Base-by-base conservation (phyloP, 2,113 vertebrate genomes). In the Neogale vison region DNA sequence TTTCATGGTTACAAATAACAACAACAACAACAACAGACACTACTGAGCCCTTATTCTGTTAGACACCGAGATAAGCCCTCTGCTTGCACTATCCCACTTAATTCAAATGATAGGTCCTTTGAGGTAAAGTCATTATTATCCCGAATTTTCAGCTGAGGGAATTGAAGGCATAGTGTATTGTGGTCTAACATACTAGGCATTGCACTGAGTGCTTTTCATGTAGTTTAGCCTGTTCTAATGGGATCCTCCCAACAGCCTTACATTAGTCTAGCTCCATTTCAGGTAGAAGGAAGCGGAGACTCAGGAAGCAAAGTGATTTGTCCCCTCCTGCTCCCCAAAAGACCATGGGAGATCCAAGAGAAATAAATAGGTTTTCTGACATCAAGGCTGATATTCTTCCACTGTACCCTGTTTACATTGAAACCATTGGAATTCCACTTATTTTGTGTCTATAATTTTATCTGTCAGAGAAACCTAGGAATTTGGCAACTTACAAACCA, bases 1-100 rank as follows among this genome's bases (percentile, higher is more conserved):
- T 83, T 93, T 95, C 55, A 88, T 92, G 74, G 59, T 95, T 95
- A 90, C 39, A 80, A 47, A 57, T 57, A 80, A 82, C 63, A 21
- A 55, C 24, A 90, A 72, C 26, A 93, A 47, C 50, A 55, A 36
- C 31, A 95, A 36, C 24, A 85, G 67, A 23, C 17, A 42, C 29
- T 86, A 71, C 29, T 84, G 71, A 82, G 4, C 4, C 45, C 39
- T 67, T 85, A 39, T 13, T 55, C 3, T 36, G 39, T 88, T 24
- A 29, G 34, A 14, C 6, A 26, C 50, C 59, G 3, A 3, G 11
- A 57, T 72, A 82, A 85, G 59, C n/a, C 29, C 74, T 79, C 89
- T 21, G 2, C 45, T 74, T 50, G 1, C 9, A 8, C 52, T 79
- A 29, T n/a, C n/a, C 10, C 34, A 61, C 17, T 67, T 90, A 65